Evolutionary conservation across 2,888 invertebrate genomes (phyloP), one percentile per base, ranked within the genome.

Genomic region (Eurytoma adleriae): DNA sequence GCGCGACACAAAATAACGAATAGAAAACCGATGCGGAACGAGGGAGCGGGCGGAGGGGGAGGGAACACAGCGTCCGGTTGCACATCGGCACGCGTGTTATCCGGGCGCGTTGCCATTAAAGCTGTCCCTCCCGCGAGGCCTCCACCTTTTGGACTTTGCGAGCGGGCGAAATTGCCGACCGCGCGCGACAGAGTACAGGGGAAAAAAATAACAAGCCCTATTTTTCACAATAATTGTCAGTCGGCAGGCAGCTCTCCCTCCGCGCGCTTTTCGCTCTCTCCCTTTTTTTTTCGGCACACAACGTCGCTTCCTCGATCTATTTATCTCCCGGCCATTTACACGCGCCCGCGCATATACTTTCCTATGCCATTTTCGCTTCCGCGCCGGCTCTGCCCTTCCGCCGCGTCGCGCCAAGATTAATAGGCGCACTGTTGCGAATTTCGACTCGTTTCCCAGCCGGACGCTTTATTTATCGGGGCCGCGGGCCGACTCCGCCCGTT

Each of bases 171-270:
- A 72, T 69, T 68, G 71, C 72, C 59, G 48, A 20, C 16, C 13
- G 16, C 40, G 30, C 20, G 66, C 40, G 54, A 3, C 27, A 24
- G 59, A 18, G 64, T 10, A 10, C 10, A 40, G 40, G 50, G 56
- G 27, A 3, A 20, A 76, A 64, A 48, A 40, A 71, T 78, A 83
- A 82, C 82, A 82, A 78, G 83, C 79, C 54, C 81, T 84, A 87
- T 87, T 86, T 85, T 85, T 85, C 79, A 82, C 78, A 81, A 85
- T 85, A 86, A 86, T 86, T 85, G 86, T 85, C 86, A 85, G 85
- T 73, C 40, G 40, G 40, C 40, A 40, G 40, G 10, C 40, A 40
- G 40, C 7, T 1, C 40, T 0, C 10, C 40, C 40, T 1, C 40
- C 40, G 10, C 72, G 24, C 56, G n/a, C n/a, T n/a, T 27, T 69